Conservation (phyloP, 2,888 invertebrate species). For the Epinotia ramella region DNA sequence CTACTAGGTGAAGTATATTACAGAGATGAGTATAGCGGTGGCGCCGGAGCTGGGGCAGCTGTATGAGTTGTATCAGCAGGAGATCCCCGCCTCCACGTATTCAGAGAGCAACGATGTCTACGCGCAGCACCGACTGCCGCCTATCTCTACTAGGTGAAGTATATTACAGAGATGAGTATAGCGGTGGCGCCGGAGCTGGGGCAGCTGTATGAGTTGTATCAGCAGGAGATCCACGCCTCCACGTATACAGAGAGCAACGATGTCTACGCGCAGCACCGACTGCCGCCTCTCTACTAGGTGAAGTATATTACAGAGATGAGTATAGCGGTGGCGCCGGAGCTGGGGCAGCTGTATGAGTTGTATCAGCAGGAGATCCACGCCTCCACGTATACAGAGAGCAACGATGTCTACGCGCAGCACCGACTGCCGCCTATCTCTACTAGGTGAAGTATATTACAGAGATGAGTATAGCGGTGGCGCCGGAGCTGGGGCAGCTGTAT, state of each 20-base stretch:
- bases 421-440: slow-evolving; percentile 88
- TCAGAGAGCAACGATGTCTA: slow-evolving; percentile 86
- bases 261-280: slow-evolving; percentile 82
- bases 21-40: slow-evolving; percentile 89
- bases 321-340: slow-evolving; percentile 89
- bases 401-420: slow-evolving; percentile 82
- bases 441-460: slow-evolving; percentile 84
- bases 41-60: slow-evolving; percentile 92
- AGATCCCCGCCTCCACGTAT: slow-evolving; percentile 93
- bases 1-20: slow-evolving; percentile 78
- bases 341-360: slow-evolving; percentile 91
- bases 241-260: slow-evolving; percentile 89
- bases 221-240: slow-evolving; percentile 94
- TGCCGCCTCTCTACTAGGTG: slow-evolving; percentile 87
- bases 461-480: slow-evolving; percentile 88
- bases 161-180: slow-evolving; percentile 87
- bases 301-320: slow-evolving; percentile 85
- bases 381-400: slow-evolving; percentile 89
- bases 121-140: slow-evolving; percentile 86
- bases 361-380: slow-evolving; percentile 96
- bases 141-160: slow-evolving; percentile 85
- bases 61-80: slow-evolving; percentile 93
- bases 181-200: slow-evolving; percentile 90
- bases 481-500: slow-evolving; percentile 92
- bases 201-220: slow-evolving; percentile 92